Evolutionary conservation across 2,113 vertebrate species (phyloP).

Genomic region (Phalacrocorax pelagicus): DNA sequence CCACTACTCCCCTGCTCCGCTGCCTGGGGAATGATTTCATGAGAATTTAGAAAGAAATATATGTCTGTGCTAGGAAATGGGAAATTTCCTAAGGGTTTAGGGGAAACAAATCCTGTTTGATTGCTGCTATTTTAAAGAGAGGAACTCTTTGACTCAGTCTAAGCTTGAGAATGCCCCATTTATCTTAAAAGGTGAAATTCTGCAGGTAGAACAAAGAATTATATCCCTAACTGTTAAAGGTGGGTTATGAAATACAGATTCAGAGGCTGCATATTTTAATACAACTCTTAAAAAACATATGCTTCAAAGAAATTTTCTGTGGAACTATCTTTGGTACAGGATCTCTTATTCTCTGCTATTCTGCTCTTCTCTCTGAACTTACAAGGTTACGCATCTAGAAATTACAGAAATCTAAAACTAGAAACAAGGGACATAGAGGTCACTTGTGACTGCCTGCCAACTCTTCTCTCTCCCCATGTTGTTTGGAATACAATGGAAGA

Average conservation of each 20-base stretch:
- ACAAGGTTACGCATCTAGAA: background rate
- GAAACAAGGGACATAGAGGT: background rate
- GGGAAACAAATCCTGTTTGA: background rate
- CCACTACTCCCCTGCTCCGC: background rate
- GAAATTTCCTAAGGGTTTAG: background rate
- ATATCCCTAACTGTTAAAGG: background rate
- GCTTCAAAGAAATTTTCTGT: background rate
- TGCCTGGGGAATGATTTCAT: background rate
- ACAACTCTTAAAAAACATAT: background rate
- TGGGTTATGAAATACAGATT: background rate
- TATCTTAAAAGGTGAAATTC: background rate
- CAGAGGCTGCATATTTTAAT: background rate
- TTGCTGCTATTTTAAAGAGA: background rate
- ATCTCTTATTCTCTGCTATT: background rate
- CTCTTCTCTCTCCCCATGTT: accelerated
- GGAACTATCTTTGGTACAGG: background rate
- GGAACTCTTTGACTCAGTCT: background rate
- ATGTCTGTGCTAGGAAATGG: background rate
- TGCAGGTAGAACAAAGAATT: background rate
- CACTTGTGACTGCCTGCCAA: background rate
- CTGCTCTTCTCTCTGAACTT: background rate
- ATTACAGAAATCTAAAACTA: background rate
- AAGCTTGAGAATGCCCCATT: background rate
- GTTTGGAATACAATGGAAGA: background rate
- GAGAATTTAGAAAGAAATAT: background rate